A percentile compares a stretch with the other conserved stretches of the same genome.
Evolutionary conservation across 2,113 vertebrate genomes (phyloP).

Genomic region (Cariama cristata): DNA sequence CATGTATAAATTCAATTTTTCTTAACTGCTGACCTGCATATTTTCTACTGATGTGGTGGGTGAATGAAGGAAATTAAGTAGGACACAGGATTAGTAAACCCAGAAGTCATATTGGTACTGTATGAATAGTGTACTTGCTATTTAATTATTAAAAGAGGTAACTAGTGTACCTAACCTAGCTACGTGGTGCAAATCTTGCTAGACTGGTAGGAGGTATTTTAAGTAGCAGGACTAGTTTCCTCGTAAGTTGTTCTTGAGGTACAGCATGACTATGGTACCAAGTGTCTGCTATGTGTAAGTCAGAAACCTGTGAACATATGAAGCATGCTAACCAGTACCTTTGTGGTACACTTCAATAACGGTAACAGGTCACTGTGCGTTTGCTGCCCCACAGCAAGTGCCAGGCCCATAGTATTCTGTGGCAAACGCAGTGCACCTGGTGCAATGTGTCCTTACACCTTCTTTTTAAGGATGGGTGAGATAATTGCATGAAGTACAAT

Average conservation of each 20-base stretch:
- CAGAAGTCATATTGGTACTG: too few species aligned
- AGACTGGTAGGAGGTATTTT: not conserved
- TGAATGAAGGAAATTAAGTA: not conserved
- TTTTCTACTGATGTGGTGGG: rapidly evolving
- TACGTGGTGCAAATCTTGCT: not conserved
- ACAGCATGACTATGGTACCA: too few species aligned
- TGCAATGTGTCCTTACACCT: rapidly evolving
- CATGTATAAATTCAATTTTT: rapidly evolving
- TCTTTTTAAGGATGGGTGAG: not conserved
- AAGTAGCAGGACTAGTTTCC: not conserved
- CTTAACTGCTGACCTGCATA: not conserved
- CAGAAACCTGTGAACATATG: rapidly evolving
- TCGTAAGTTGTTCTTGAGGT: not conserved
- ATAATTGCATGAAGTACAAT: not conserved
- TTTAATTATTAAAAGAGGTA: not conserved
- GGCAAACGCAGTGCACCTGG: rapidly evolving
- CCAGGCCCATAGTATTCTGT: not conserved
- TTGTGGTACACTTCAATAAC: rapidly evolving
- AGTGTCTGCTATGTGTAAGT: not conserved
- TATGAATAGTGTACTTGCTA: rapidly evolving
- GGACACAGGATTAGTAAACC: not conserved
- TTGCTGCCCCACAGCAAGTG: not conserved
- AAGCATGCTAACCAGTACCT: rapidly evolving
- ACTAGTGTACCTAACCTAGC: not conserved
- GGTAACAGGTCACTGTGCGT: not conserved